Conservation (phyloP, 2,113 vertebrate genomes). For the Caloenas nicobarica region DNA sequence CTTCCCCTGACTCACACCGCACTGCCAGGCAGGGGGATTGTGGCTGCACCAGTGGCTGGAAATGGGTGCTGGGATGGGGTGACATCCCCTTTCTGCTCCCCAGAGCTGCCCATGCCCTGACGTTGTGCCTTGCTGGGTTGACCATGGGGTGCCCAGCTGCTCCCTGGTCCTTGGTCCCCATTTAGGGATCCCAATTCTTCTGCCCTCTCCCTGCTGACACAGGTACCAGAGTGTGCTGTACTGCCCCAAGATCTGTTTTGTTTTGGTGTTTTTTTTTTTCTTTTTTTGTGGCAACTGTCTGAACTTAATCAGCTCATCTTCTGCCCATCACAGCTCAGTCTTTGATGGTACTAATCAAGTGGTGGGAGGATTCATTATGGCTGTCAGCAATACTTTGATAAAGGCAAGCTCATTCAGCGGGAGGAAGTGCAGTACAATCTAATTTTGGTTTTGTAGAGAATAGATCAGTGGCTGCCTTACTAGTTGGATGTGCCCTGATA, state of each 20-base stretch:
- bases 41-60: background rate
- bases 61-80: background rate
- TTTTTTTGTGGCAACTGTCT: background rate
- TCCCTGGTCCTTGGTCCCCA: background rate
- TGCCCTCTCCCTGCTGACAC: background rate
- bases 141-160: accelerated
- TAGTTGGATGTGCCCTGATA: background rate
- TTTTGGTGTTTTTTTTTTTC: background rate
- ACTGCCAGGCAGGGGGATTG: accelerated
- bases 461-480: background rate
- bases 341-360: background rate
- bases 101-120: background rate
- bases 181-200: background rate
- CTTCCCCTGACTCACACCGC: accelerated
- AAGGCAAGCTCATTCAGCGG: background rate
- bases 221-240: accelerated
- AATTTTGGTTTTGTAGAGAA: background rate
- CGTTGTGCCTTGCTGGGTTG: background rate
- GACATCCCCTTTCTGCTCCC: background rate
- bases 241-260: background rate
- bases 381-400: background rate
- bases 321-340: background rate
- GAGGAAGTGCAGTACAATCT: accelerated
- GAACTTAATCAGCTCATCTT: background rate
- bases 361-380: background rate